Base-by-base conservation (phyloP, 1,140 invertebrate species). In the Listronotus bonariensis region DNA sequence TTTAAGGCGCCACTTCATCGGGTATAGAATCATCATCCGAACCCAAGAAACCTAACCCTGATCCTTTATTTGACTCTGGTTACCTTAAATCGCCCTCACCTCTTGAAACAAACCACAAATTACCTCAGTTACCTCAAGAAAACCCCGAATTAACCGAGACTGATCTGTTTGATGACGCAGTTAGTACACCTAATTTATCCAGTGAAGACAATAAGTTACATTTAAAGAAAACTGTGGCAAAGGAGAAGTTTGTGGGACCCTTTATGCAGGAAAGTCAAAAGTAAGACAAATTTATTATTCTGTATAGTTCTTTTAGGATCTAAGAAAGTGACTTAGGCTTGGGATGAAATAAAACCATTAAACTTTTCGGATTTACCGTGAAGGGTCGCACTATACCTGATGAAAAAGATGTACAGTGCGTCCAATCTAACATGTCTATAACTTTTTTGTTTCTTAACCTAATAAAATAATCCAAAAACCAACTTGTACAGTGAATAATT, bases 81-180 rank as follows among this genome's bases (percentile, higher is more conserved):
- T 83, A 83, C 68, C 81, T 81, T 31, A 82, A 83, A 61, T 80
- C 82, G 0, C 73, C 76, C 18, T 80, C 79, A 4, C 76, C 70
- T 8, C 76, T 59, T 26, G 64, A 66, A 32, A 26, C 41, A 1
- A 43, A 31, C 20, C 20, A 9, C 11, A 34, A 34, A 12, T 36
- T 57, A 31, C 56, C 52, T 14, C 62, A 40, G 32, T 43, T 32
- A 36, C 45, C 15, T 6, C 42, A 40, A 15, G 64, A 59, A 45
- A 26, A 62, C 41, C 41, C 18, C 12, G 64, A 66, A 48, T 7
- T 32, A 17, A 5, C 17, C 9, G 67, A 68, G 41, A 58, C 40
- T 11, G 68, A 69, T 52, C 14, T 36, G 12, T 69, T 69, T 40
- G 63, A 65, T 10, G 58, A 57, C 10, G 36, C 14, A 5, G 36